Conservation (phyloP, 2,113 vertebrate genomes). For the Peromyscus maniculatus region DNA sequence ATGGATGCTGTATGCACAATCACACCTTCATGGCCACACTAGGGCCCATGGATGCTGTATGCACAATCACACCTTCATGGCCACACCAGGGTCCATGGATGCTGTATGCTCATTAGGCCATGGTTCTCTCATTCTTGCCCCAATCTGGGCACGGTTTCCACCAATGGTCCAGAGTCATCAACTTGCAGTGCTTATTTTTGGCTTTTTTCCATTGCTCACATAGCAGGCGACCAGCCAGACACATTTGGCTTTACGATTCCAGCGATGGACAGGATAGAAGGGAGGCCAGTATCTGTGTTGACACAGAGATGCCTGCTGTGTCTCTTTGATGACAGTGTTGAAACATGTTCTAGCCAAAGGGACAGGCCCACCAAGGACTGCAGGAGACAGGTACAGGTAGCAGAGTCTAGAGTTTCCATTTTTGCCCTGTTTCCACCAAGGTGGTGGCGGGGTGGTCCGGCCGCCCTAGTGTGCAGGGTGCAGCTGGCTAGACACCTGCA, state of each 20-base stretch:
- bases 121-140: rapidly evolving
- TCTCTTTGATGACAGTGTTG: conserved; percentile 53
- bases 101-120: rapidly evolving
- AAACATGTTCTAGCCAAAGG: background rate
- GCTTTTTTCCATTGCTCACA: conserved; percentile 44
- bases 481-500: too few relatives aligned
- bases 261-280: background rate
- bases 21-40: too few relatives aligned
- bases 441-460: rapidly evolving
- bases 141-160: background rate
- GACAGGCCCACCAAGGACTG: rapidly evolving
- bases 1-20: too few relatives aligned
- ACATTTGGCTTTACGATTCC: conserved; percentile 29
- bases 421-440: background rate
- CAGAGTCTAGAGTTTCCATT: too few relatives aligned
- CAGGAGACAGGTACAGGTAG: too few relatives aligned
- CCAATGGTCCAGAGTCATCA: background rate
- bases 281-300: background rate
- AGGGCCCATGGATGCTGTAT: rapidly evolving
- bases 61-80: rapidly evolving
- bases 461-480: rapidly evolving
- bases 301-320: conserved; percentile 49
- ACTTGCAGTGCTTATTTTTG: background rate
- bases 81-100: rapidly evolving
- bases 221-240: conserved; percentile 27